These are phyloP conservation scores for Channallabes apus DNA, from an alignment of 2,797 vertebrate genomes.

Conservation along the genomic window DNA sequence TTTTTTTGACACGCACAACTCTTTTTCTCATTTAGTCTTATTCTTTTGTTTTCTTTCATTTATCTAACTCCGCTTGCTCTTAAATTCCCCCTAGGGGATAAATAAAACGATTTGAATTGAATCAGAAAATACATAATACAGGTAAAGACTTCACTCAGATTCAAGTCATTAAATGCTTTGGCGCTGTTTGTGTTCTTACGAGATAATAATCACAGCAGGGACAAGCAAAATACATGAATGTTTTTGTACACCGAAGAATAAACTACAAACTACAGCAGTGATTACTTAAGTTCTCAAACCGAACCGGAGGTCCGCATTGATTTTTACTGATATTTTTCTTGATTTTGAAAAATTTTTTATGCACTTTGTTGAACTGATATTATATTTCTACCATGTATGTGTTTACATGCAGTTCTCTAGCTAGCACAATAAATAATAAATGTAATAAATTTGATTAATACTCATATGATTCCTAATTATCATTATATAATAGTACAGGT, in stretches of 20 bases:
- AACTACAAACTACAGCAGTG: background rate
- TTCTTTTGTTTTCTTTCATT: no score
- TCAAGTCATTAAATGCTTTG: slow-evolving; percentile 29
- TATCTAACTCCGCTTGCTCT: no score
- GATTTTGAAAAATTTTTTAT: background rate
- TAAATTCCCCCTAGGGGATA: no score
- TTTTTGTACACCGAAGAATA: background rate
- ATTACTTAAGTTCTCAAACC: background rate
- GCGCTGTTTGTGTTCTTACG: slow-evolving; percentile 4
- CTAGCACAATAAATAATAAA: background rate
- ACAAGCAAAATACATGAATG: background rate
- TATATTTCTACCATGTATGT: background rate
- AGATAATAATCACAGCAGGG: background rate
- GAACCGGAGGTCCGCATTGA: background rate
- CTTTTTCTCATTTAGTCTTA: no score
- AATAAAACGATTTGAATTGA: no score
- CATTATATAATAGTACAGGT: background rate
- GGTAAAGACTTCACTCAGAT: slow-evolving; percentile 7
- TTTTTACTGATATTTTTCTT: background rate
- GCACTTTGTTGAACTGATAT: background rate
- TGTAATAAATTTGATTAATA: background rate
- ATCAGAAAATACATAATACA: background rate
- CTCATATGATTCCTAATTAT: background rate
- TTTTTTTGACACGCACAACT: no score
- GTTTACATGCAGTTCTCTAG: background rate